These are phyloP conservation scores for Gambelia wislizenii DNA, from an alignment of 2,797 vertebrate genomes.

Conservation along the genomic window DNA sequence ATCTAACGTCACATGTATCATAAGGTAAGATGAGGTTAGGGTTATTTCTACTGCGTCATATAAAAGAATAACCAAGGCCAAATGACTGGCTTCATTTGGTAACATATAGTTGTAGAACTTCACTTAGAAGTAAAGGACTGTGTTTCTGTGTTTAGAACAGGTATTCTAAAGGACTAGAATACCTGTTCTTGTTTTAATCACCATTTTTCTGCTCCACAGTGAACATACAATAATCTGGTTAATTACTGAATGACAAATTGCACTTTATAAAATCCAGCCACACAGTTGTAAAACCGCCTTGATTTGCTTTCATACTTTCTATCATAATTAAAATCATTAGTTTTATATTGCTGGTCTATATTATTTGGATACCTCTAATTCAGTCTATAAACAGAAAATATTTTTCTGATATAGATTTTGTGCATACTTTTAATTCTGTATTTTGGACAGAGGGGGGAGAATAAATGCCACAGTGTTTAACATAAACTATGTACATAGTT, in stretches of 20 bases:
- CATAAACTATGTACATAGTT: neutral
- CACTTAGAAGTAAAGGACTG: neutral
- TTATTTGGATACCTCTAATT: neutral
- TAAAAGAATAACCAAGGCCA: accelerated
- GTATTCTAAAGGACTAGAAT: no score
- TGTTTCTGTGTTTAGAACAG: neutral
- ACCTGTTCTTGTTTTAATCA: neutral
- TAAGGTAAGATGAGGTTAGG: neutral
- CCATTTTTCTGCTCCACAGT: neutral
- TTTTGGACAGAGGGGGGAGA: neutral
- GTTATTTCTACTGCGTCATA: neutral
- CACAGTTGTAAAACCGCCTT: neutral
- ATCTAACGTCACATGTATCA: neutral
- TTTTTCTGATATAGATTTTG: neutral
- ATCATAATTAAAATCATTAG: neutral
- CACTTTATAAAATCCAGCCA: neutral
- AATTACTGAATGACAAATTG: neutral
- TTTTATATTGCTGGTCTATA: neutral
- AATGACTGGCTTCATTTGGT: neutral
- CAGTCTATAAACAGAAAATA: neutral
- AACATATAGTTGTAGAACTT: neutral
- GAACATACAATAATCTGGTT: neutral
- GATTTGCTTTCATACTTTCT: neutral
- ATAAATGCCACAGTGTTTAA: neutral
- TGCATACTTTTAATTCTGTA: neutral